Percentiles rank a stretch among this genome's conserved stretches.
These are phyloP conservation scores for Campoplex nolae DNA, from an alignment of 2,888 invertebrate genomes.

Conservation along the genomic window DNA sequence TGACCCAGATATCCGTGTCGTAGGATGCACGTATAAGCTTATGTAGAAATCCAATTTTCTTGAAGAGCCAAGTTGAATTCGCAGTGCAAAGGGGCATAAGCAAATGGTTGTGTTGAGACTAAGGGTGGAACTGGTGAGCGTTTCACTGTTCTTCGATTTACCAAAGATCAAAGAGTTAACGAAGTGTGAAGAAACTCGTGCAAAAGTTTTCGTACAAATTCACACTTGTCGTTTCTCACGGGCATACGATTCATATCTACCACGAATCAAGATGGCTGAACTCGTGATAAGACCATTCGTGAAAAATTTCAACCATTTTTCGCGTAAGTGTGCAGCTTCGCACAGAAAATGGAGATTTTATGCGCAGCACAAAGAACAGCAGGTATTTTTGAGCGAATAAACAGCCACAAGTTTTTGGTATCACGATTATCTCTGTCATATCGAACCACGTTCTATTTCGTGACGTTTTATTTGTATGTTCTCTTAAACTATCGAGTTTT, in stretches of 20 bases:
- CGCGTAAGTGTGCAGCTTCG: not conserved
- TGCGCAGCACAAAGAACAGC: not conserved
- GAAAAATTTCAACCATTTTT: not conserved
- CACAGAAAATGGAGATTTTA: not conserved
- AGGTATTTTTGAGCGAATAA: not conserved
- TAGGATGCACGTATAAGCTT: not conserved
- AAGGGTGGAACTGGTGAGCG: conserved; percentile 21
- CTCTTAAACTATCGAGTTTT: not conserved
- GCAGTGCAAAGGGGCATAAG: conserved; percentile 18
- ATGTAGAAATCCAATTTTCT: conserved; percentile 48
- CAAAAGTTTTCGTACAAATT: not conserved
- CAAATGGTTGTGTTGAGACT: not conserved
- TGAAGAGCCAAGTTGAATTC: conserved; percentile 20
- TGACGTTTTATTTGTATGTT: not conserved
- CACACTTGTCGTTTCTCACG: conserved; percentile 1
- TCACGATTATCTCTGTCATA: not conserved
- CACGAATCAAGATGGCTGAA: not conserved
- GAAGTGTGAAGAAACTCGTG: conserved; percentile 1
- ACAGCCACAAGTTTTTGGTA: not conserved
- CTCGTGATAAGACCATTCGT: not conserved
- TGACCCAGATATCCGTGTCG: conserved; percentile 46
- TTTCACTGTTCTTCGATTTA: conserved; percentile 12
- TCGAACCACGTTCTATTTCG: not conserved
- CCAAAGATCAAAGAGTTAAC: not conserved
- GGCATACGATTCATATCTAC: not conserved